Evolutionary conservation across 2,113 vertebrate genomes (phyloP).

Genomic region (Gnathonemus longibarbis): DNA sequence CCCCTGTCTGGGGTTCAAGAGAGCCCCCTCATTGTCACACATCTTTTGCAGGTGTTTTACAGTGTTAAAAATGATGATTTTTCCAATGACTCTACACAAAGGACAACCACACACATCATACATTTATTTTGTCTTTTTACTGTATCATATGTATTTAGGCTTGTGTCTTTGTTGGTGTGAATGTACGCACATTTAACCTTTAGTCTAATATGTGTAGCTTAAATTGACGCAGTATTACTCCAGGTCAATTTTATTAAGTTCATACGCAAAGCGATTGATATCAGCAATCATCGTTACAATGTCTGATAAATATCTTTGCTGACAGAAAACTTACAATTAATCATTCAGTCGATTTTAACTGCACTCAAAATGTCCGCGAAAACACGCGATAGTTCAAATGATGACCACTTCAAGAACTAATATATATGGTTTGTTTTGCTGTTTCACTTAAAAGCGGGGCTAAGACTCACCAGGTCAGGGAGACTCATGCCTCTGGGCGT

Average conservation of each 20-base stretch:
- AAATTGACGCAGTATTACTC: neutral
- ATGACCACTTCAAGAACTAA: neutral
- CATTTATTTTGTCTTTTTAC: neutral
- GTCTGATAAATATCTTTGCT: neutral
- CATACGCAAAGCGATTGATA: neutral
- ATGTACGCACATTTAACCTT: neutral
- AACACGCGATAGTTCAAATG: neutral
- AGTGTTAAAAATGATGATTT: constrained; percentile 54
- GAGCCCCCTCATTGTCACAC: constrained; percentile 45
- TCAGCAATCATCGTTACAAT: neutral
- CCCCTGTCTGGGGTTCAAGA: constrained; percentile 36
- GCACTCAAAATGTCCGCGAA: neutral
- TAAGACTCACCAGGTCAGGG: neutral
- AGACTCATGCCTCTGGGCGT: neutral
- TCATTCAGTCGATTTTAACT: neutral
- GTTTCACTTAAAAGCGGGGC: neutral
- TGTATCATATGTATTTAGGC: neutral
- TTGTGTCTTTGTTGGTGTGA: neutral
- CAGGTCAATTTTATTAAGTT: neutral
- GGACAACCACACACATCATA: constrained; percentile 42
- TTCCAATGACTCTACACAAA: constrained; percentile 57
- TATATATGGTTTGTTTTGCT: neutral
- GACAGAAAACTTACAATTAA: neutral
- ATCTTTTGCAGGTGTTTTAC: constrained; percentile 56
- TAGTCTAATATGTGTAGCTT: neutral